phyloP scores from a whole-genome alignment of 2,888 invertebrate genomes.

The Folsomia manolachei region DNA sequence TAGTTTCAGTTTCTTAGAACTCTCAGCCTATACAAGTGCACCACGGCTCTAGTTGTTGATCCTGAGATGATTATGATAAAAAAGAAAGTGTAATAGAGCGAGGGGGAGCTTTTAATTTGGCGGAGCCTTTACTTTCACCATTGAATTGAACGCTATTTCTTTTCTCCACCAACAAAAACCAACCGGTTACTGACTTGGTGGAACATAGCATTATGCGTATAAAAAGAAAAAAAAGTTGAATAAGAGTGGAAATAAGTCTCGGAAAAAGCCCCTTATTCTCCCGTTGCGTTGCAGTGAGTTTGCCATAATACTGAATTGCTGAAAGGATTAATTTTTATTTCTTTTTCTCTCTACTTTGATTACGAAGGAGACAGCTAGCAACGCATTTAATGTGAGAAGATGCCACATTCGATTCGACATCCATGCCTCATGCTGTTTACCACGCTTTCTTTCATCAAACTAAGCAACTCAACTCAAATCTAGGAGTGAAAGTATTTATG shows the following conservation, averaged over 20 bases:
- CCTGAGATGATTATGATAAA: conserved; percentile 5
- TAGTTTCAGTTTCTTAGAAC: neutral
- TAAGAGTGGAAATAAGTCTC: neutral
- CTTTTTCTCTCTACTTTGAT: neutral
- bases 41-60: neutral
- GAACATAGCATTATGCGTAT: too few species aligned
- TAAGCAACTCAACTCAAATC: too few species aligned
- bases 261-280: neutral
- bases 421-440: too few species aligned
- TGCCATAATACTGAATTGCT: neutral
- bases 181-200: too few species aligned
- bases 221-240: too few species aligned
- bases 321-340: neutral
- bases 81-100: conserved; percentile 1
- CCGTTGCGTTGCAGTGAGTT: neutral
- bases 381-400: neutral
- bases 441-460: neutral
- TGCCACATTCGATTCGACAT: too few species aligned
- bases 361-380: neutral
- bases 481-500: too few species aligned
- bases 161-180: neutral
- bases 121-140: neutral
- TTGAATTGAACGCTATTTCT: neutral
- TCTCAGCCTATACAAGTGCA: too few species aligned
- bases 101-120: conserved; percentile 4